phyloP scores from a whole-genome alignment of 2,113 vertebrate genomes.

The Anser brachyrhynchus region DNA sequence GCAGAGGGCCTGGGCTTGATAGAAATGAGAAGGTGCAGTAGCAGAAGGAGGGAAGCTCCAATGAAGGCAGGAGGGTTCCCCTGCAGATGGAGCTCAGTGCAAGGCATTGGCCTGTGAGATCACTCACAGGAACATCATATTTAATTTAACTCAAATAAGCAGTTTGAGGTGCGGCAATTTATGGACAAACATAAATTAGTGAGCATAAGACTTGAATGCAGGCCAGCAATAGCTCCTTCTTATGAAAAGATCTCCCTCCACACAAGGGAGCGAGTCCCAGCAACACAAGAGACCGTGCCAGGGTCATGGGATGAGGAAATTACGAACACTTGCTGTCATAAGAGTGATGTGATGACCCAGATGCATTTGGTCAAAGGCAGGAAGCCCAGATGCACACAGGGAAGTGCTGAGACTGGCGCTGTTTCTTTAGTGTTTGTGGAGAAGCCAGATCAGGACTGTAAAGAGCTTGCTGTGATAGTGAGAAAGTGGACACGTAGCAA shows the following conservation, averaged over 20 bases:
- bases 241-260: not conserved
- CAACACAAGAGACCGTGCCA: rapidly evolving
- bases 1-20: not conserved
- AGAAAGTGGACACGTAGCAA: not conserved
- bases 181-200: not conserved
- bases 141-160: not conserved
- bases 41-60: not conserved
- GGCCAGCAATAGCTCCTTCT: not conserved
- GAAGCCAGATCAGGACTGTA: not conserved
- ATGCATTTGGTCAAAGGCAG: not conserved
- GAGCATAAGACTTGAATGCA: not conserved
- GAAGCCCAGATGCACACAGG: not conserved
- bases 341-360: not conserved
- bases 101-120: not conserved
- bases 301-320: not conserved
- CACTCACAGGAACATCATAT: not conserved
- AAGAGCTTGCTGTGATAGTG: not conserved
- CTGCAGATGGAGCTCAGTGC: not conserved
- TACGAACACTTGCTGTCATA: not conserved
- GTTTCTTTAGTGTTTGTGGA: not conserved
- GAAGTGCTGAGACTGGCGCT: not conserved
- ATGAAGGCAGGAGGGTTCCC: not conserved
- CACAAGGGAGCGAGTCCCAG: not conserved
- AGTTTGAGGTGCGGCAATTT: not conserved
- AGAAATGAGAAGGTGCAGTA: not conserved